Percentiles rank a stretch among this genome's conserved stretches.
These are phyloP conservation scores for Tragelaphus buxtoni DNA, from an alignment of 2,113 vertebrate genomes.

Conservation along the genomic window DNA sequence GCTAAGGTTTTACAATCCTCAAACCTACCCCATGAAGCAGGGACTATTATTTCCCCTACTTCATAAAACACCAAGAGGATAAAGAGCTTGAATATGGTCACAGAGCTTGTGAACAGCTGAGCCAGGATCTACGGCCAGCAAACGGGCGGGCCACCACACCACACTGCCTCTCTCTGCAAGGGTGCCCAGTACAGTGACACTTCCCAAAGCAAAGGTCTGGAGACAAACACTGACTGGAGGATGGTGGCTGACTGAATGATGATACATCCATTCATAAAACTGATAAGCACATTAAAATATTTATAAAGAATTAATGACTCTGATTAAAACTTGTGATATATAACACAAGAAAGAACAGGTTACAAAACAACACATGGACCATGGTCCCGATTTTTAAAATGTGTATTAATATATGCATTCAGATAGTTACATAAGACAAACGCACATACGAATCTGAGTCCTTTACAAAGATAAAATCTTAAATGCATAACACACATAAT, in stretches of 20 bases:
- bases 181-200: neutral
- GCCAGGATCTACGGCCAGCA: neutral
- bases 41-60: neutral
- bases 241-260: neutral
- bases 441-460: neutral
- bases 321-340: neutral
- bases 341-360: neutral
- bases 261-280: neutral
- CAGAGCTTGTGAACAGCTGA: neutral
- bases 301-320: neutral
- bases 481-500: neutral
- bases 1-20: neutral
- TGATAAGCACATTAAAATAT: neutral
- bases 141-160: neutral
- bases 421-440: neutral
- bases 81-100: neutral
- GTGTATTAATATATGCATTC: neutral
- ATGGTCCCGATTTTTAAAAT: neutral
- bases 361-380: neutral
- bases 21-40: neutral
- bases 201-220: neutral
- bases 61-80: neutral
- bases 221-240: neutral
- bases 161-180: neutral
- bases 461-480: slow-evolving; percentile 16